phyloP scores from a whole-genome alignment of 2,113 vertebrate genomes.

The Australoheros scitulus region DNA sequence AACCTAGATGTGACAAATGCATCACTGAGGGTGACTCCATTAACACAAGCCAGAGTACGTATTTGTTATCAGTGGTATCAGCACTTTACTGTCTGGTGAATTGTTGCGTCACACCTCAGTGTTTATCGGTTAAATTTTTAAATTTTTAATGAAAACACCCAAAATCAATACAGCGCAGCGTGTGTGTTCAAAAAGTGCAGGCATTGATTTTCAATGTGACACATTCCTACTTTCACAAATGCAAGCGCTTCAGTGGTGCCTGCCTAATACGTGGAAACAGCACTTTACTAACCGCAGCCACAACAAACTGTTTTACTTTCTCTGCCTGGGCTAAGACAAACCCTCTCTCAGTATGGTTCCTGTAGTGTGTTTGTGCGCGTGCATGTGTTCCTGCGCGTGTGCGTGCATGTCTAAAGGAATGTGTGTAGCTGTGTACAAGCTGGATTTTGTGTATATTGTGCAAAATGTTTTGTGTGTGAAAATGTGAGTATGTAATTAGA shows the following conservation, averaged over 20 bases:
- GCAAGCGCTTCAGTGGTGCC: background rate
- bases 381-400: background rate
- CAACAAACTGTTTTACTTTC: slow-evolving; percentile 32
- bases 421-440: slow-evolving; percentile 1
- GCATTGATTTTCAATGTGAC: slow-evolving; percentile 55
- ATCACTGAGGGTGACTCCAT: background rate
- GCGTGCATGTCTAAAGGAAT: background rate
- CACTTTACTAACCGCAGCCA: slow-evolving; percentile 23
- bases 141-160: slow-evolving; percentile 30
- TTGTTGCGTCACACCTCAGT: background rate
- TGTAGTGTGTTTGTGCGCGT: background rate
- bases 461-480: slow-evolving; percentile 33
- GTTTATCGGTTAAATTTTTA: slow-evolving; percentile 4
- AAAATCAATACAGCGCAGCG: slow-evolving; percentile 28
- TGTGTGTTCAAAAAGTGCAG: slow-evolving; percentile 6
- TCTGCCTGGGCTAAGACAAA: slow-evolving; percentile 38
- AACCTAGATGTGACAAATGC: slow-evolving; percentile 7
- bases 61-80: background rate
- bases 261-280: slow-evolving; percentile 21
- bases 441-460: slow-evolving; percentile 25
- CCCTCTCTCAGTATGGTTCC: slow-evolving; percentile 8
- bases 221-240: slow-evolving; percentile 20
- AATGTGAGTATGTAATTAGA: slow-evolving; percentile 53
- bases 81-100: background rate
- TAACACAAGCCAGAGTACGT: background rate